Evolutionary conservation across 53 echinoderm and acorn worm species (phyloP).

Genomic region (Zoroaster sp.): DNA sequence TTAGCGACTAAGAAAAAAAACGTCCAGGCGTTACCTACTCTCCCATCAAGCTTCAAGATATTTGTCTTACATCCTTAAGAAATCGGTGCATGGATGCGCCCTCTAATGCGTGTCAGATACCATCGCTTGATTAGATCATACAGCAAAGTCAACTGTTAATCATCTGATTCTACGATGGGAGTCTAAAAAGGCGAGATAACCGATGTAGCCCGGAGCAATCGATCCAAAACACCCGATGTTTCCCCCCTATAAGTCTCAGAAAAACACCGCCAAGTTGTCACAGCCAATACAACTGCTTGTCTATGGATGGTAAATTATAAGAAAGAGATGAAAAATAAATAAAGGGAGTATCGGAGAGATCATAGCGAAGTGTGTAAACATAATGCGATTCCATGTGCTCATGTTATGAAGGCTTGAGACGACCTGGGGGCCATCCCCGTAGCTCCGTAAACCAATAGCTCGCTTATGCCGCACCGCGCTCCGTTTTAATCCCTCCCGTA

Average conservation of each 20-base stretch:
- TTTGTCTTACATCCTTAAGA: background rate
- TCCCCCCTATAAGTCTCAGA: slow-evolving; percentile 9
- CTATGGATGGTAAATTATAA: slow-evolving; percentile 4
- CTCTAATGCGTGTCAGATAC: background rate
- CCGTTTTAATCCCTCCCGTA: slow-evolving; percentile 12
- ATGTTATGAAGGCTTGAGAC: slow-evolving; percentile 44
- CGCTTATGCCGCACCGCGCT: background rate
- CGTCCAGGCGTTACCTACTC: background rate
- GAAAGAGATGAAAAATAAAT: slow-evolving; percentile 33
- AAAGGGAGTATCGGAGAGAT: background rate
- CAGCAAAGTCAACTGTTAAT: slow-evolving; percentile 20
- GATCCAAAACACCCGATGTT: background rate
- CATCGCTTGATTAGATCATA: slow-evolving; percentile 39
- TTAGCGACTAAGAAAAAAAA: no score
- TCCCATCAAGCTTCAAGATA: background rate
- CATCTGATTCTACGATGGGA: background rate
- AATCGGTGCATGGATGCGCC: background rate
- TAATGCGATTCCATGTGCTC: slow-evolving; percentile 26
- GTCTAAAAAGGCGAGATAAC: background rate
- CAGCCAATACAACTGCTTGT: slow-evolving; percentile 17
- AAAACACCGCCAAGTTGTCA: slow-evolving; percentile 25
- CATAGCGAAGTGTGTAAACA: slow-evolving; percentile 53
- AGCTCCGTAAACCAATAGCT: background rate
- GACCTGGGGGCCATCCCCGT: background rate
- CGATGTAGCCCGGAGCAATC: background rate